These are phyloP conservation scores for Eulemur rubriventer DNA, from an alignment of 2,797 vertebrate genomes.

Conservation along the genomic window DNA sequence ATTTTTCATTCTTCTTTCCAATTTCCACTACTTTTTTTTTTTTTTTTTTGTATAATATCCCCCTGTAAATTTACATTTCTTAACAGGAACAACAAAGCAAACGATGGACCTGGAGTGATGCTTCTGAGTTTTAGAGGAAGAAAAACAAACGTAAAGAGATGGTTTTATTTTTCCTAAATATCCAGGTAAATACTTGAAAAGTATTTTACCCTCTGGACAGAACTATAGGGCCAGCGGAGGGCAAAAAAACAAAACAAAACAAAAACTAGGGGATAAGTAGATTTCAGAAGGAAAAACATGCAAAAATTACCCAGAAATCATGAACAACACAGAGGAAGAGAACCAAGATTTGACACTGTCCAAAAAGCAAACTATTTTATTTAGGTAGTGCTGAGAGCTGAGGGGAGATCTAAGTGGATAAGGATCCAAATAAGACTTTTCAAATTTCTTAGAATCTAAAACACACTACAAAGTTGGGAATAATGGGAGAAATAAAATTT, in stretches of 20 bases:
- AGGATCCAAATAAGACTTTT: not conserved
- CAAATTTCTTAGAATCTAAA: constrained; percentile 35
- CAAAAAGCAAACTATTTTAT: not conserved
- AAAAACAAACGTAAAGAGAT: not conserved
- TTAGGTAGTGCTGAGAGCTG: not conserved
- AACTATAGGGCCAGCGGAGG: not conserved
- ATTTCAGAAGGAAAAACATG: constrained; percentile 2
- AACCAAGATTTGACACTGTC: not conserved
- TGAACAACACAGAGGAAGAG: not conserved
- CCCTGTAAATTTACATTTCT: not conserved
- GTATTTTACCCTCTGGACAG: not conserved
- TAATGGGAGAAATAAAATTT: not conserved
- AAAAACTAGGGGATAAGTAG: not conserved
- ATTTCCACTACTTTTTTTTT: not conserved
- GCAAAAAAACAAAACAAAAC: not conserved
- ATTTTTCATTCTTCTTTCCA: not conserved
- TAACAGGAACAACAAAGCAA: not conserved
- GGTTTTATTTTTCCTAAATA: constrained; percentile 3
- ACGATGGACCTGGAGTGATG: not conserved
- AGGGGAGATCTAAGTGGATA: not conserved
- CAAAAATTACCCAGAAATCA: not conserved
- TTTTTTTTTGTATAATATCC: not conserved
- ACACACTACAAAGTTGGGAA: not conserved
- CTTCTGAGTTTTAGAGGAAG: not conserved
- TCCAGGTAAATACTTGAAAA: not conserved